phyloP scores from a whole-genome alignment of 2,113 vertebrate species.

The Halichoeres trimaculatus region DNA sequence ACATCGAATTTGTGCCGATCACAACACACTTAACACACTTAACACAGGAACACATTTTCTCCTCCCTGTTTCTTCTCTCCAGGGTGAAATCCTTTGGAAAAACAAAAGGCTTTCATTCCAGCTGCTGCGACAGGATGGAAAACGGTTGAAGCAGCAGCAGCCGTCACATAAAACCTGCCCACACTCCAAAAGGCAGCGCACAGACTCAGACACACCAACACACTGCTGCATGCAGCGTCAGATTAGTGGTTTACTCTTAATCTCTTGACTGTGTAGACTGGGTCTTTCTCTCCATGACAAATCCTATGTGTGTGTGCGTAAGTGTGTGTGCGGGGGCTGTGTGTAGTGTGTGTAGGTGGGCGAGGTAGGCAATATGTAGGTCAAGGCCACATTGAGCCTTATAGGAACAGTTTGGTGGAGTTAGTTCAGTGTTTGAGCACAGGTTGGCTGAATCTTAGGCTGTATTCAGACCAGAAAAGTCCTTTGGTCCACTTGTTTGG shows the following conservation, averaged over 20 bases:
- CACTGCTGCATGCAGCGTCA: slow-evolving; percentile 57
- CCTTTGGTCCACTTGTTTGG: too few species aligned
- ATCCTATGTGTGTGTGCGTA: slow-evolving; percentile 52
- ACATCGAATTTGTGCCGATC: slow-evolving; percentile 13
- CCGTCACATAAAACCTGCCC: slow-evolving; percentile 55
- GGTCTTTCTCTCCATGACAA: slow-evolving; percentile 72
- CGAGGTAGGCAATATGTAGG: slow-evolving; percentile 69
- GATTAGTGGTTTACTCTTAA: slow-evolving; percentile 79
- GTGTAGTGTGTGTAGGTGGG: slow-evolving; percentile 34
- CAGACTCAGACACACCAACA: slow-evolving; percentile 57
- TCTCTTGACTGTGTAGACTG: slow-evolving; percentile 67
- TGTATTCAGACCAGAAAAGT: too few species aligned
- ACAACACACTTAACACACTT: slow-evolving; percentile 27
- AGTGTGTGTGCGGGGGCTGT: slow-evolving; percentile 17
- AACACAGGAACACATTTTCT: slow-evolving; percentile 33
- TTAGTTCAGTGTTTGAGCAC: slow-evolving; percentile 27
- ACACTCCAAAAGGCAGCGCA: slow-evolving; percentile 52
- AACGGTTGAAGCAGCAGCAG: slow-evolving; percentile 30
- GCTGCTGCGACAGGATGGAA: slow-evolving; percentile 46
- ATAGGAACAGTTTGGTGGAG: slow-evolving; percentile 9
- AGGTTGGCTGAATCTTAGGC: not conserved
- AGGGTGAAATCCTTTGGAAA: slow-evolving; percentile 37
- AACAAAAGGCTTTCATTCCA: slow-evolving; percentile 53
- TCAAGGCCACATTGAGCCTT: slow-evolving; percentile 55
- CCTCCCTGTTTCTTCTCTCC: slow-evolving; percentile 12